Conservation (phyloP, 2,113 vertebrate genomes). For the Sminthopsis crassicaudata region DNA sequence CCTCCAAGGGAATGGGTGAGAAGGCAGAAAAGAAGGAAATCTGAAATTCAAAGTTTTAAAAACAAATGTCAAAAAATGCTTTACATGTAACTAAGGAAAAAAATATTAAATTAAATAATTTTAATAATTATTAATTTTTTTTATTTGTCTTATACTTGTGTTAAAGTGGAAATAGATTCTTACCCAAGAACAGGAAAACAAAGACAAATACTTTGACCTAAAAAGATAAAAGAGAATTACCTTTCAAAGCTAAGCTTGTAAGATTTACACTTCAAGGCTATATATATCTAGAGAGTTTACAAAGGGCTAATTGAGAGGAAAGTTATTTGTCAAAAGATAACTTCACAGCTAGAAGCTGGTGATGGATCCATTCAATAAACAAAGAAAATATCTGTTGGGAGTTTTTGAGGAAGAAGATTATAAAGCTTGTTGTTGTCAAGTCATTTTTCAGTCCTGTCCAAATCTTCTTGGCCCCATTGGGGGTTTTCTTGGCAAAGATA, state of each 20-base stretch:
- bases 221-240: not conserved
- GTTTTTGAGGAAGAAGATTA: not conserved
- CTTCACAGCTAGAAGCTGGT: not conserved
- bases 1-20: too few relatives aligned
- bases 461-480: not conserved
- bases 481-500: not conserved
- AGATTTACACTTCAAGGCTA: not conserved
- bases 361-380: not conserved
- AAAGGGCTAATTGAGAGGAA: not conserved
- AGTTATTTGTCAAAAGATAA: not conserved
- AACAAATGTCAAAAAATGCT: too few relatives aligned
- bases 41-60: too few relatives aligned
- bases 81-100: too few relatives aligned
- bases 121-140: not conserved
- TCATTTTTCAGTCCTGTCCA: too few relatives aligned
- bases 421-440: not conserved
- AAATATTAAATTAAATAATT: too few relatives aligned
- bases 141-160: not conserved
- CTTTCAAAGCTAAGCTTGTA: not conserved
- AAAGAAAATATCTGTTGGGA: not conserved
- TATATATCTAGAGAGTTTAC: not conserved
- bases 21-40: too few relatives aligned
- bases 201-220: not conserved
- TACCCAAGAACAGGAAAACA: not conserved
- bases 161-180: not conserved